Percentiles rank a stretch among this genome's conserved stretches.
phyloP scores from a whole-genome alignment of 2,888 invertebrate genomes.

The Troides aeacus region DNA sequence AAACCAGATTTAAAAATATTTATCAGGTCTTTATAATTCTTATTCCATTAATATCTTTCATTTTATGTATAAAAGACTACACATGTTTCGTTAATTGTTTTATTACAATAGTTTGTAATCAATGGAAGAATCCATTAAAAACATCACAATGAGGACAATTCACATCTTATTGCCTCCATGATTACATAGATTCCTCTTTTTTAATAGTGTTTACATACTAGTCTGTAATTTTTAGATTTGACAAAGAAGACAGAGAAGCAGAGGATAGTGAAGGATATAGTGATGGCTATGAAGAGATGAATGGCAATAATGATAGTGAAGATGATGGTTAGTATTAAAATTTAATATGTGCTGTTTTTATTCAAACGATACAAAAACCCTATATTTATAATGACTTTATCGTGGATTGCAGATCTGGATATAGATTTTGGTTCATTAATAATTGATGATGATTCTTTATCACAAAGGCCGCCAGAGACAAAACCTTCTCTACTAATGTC shows the following conservation, averaged over 20 bases:
- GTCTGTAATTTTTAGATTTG: conserved; percentile 75
- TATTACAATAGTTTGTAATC: too few species aligned
- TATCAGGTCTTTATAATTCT: too few species aligned
- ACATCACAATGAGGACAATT: too few species aligned
- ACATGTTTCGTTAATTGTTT: too few species aligned
- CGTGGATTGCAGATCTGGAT: conserved; percentile 71
- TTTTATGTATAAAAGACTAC: too few species aligned
- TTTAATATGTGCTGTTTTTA: not conserved
- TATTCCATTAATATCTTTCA: too few species aligned
- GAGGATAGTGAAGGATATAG: conserved; percentile 89
- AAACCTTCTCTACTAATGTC: conserved; percentile 68
- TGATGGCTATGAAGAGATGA: conserved; percentile 87
- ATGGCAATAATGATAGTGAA: conserved; percentile 87
- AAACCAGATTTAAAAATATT: too few species aligned
- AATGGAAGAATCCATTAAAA: too few species aligned
- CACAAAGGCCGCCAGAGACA: conserved; percentile 52
- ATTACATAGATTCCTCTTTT: too few species aligned
- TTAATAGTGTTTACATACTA: too few species aligned
- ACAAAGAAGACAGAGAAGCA: conserved; percentile 89
- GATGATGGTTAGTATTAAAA: conserved; percentile 74
- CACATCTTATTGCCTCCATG: too few species aligned
- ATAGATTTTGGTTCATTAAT: conserved; percentile 68
- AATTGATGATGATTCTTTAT: conserved; percentile 60
- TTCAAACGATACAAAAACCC: not conserved
- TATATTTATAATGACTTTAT: conserved; percentile 31